Percentiles rank a stretch among this genome's conserved stretches.
Evolutionary conservation across 2,113 vertebrate genomes (phyloP).

Genomic region (Oceanodroma tethys): DNA sequence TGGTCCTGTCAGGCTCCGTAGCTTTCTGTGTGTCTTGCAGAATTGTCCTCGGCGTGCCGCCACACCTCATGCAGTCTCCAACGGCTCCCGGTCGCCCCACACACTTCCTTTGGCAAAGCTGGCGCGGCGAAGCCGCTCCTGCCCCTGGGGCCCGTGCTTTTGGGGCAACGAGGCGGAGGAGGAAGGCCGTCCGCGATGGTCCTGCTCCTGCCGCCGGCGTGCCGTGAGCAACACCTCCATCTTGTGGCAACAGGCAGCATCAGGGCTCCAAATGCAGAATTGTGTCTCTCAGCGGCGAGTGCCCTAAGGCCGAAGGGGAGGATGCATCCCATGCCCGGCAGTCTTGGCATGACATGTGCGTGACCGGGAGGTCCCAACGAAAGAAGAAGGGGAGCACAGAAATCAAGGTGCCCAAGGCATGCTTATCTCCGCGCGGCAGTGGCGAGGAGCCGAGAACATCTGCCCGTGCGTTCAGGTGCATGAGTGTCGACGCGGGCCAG

Average conservation of each 20-base stretch:
- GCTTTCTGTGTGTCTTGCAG: not conserved
- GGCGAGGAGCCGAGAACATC: too few species aligned
- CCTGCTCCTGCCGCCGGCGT: accelerated
- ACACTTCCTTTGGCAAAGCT: accelerated
- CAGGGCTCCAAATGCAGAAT: not conserved
- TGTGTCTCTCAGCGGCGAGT: accelerated
- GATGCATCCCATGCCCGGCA: accelerated
- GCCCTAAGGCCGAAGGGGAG: not conserved
- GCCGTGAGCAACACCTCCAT: not conserved
- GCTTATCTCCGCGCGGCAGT: too few species aligned
- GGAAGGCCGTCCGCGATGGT: not conserved
- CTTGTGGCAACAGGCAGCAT: not conserved
- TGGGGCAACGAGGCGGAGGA: not conserved
- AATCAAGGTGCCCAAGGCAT: too few species aligned
- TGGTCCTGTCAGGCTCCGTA: too few species aligned
- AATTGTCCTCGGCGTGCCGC: too few species aligned
- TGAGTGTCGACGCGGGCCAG: too few species aligned
- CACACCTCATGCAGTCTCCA: accelerated
- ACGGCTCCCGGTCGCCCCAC: accelerated
- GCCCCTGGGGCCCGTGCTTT: not conserved
- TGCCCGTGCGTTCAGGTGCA: too few species aligned
- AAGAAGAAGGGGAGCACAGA: too few species aligned
- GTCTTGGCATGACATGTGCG: accelerated
- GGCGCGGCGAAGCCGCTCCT: not conserved
- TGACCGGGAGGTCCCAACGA: not conserved